A percentile compares a stretch with the other conserved stretches of the same genome.
Evolutionary conservation across 2,888 invertebrate genomes (phyloP).

Genomic region (Drosophila borealis): DNA sequence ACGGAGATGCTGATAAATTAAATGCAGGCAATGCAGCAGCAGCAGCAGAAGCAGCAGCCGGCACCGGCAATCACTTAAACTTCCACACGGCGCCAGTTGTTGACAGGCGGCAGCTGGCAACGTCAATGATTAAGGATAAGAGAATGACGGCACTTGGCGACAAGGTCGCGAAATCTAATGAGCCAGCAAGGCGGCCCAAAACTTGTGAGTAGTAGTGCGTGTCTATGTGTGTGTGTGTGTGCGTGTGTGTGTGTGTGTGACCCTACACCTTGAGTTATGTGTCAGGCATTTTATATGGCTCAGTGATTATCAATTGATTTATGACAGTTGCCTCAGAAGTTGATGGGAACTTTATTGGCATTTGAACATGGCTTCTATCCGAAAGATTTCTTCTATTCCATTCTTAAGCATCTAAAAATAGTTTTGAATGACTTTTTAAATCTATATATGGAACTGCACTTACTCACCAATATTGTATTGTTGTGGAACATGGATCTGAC

Average conservation of each 20-base stretch:
- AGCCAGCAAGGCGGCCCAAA: conserved; percentile 52
- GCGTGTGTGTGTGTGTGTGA: conserved; percentile 10
- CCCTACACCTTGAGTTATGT: conserved; percentile 30
- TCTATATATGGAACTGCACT: background rate
- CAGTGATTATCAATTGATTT: conserved; percentile 54
- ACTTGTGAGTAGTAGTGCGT: conserved; percentile 67
- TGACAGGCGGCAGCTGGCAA: conserved; percentile 59
- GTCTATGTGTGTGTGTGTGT: background rate
- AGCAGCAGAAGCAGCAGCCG: conserved; percentile 59
- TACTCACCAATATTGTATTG: conserved; percentile 1
- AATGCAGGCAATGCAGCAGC: conserved; percentile 58
- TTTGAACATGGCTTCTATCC: background rate
- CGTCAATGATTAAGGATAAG: conserved; percentile 70
- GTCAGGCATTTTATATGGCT: conserved; percentile 35
- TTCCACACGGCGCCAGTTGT: conserved; percentile 60
- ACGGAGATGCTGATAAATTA: conserved; percentile 70
- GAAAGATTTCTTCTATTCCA: background rate
- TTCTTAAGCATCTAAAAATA: background rate
- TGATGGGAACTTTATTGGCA: background rate
- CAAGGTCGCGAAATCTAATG: conserved; percentile 69
- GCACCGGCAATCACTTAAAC: conserved; percentile 69
- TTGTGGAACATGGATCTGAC: background rate
- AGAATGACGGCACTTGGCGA: conserved; percentile 51
- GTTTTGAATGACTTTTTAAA: background rate
- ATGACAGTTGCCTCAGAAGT: conserved; percentile 14